Evolutionary conservation across 2,797 vertebrate species (phyloP).

Genomic region (Lutjanus argentimaculatus): DNA sequence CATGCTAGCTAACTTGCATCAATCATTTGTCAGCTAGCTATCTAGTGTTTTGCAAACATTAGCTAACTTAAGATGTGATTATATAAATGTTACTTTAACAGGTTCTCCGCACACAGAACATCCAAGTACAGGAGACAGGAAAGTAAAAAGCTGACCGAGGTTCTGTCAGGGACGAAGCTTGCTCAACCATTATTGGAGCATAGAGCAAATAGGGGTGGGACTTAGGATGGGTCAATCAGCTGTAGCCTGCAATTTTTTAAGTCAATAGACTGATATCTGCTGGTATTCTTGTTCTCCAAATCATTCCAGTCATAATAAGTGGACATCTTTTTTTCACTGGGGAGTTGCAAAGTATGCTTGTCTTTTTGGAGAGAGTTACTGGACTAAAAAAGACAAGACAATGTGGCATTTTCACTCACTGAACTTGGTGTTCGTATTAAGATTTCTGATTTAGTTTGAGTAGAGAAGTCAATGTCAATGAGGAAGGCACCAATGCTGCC

Average conservation of each 20-base stretch:
- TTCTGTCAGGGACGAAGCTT: no score
- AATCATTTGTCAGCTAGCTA: no score
- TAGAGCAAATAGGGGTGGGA: no score
- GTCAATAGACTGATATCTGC: not conserved
- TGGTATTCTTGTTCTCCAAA: not conserved
- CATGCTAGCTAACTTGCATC: no score
- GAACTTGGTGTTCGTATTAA: not conserved
- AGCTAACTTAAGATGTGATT: no score
- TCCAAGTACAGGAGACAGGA: no score
- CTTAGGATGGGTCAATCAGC: not conserved
- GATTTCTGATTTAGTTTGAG: not conserved
- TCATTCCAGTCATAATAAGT: not conserved
- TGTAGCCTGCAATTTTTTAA: slow-evolving; percentile 3
- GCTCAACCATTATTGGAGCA: no score
- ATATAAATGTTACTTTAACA: no score
- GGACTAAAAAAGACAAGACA: not conserved
- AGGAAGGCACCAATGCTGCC: not conserved
- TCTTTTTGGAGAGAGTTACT: not conserved
- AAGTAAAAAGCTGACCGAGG: no score
- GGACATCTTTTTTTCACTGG: not conserved
- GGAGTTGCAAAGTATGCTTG: not conserved
- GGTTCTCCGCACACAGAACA: no score
- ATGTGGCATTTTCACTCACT: not conserved
- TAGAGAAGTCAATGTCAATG: not conserved
- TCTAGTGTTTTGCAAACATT: no score